Evolutionary conservation across 2,888 invertebrate species (phyloP).

Genomic region (Amblyjoppa fuscipennis): DNA sequence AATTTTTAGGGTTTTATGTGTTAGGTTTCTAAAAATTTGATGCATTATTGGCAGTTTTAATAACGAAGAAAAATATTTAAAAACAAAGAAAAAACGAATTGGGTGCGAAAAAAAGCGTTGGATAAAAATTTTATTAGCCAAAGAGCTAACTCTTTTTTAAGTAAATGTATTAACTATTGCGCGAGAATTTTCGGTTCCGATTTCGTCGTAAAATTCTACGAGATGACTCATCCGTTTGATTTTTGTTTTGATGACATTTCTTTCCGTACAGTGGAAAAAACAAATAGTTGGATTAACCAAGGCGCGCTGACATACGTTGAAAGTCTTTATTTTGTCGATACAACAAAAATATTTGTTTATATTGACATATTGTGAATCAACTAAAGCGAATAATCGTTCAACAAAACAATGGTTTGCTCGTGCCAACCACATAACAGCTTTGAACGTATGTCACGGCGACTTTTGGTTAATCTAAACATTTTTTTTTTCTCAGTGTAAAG

Average conservation of each 20-base stretch:
- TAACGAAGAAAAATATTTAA: background rate
- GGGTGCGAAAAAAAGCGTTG: background rate
- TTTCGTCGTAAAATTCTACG: background rate
- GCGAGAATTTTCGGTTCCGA: background rate
- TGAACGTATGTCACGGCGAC: too few species aligned
- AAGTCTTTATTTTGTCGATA: too few species aligned
- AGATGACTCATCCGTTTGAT: background rate
- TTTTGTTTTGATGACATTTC: too few species aligned
- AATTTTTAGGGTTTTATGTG: background rate
- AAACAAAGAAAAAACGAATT: background rate
- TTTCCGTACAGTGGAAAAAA: constrained; percentile 23
- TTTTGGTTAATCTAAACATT: background rate
- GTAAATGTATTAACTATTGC: background rate
- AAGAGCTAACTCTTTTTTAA: background rate
- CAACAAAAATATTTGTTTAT: background rate
- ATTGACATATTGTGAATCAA: too few species aligned
- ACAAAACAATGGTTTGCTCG: too few species aligned
- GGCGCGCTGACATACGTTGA: too few species aligned
- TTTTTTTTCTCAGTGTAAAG: background rate
- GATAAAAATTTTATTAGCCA: background rate
- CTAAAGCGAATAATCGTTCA: too few species aligned
- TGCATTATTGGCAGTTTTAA: background rate
- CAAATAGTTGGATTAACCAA: background rate
- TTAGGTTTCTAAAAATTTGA: background rate
- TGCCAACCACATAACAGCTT: too few species aligned